phyloP scores from a whole-genome alignment of 1,140 invertebrate species.

The Parapsyche elsis region DNA sequence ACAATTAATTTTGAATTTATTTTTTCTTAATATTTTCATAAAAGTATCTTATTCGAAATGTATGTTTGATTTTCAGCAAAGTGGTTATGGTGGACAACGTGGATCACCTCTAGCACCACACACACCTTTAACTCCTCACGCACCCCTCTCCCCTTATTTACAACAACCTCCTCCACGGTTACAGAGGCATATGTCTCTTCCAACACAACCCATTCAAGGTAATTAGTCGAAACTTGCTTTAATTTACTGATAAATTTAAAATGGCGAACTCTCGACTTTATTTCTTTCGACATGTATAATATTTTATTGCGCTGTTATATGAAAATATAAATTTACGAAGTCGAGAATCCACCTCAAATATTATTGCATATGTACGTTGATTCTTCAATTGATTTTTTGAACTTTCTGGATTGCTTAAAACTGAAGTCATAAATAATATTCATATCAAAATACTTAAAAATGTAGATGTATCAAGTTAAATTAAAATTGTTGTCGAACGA shows the following conservation, averaged over 20 bases:
- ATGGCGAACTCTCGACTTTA: neutral
- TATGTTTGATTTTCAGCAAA: constrained; percentile 46
- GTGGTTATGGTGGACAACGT: constrained; percentile 54
- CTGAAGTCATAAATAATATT: too few relatives aligned
- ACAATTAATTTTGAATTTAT: too few relatives aligned
- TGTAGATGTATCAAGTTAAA: too few relatives aligned
- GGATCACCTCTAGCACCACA: constrained; percentile 63
- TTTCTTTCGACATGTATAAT: neutral
- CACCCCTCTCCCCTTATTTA: constrained; percentile 58
- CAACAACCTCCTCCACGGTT: constrained; percentile 62
- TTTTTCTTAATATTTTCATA: neutral
- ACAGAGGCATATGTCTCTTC: constrained; percentile 57
- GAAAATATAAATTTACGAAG: too few relatives aligned
- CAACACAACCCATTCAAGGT: constrained; percentile 54
- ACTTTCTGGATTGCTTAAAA: too few relatives aligned
- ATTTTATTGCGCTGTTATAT: too few relatives aligned
- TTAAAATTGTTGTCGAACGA: too few relatives aligned
- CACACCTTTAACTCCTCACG: constrained; percentile 64
- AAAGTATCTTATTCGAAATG: neutral
- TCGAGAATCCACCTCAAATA: too few relatives aligned
- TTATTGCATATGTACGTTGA: too few relatives aligned
- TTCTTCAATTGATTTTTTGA: too few relatives aligned
- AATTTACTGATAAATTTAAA: neutral
- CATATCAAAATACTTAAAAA: too few relatives aligned
- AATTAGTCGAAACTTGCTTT: constrained; percentile 20